A percentile compares a stretch with the other conserved stretches of the same genome.
These are phyloP conservation scores for Agrotis clavis DNA, from an alignment of 2,888 invertebrate species.

Conservation along the genomic window DNA sequence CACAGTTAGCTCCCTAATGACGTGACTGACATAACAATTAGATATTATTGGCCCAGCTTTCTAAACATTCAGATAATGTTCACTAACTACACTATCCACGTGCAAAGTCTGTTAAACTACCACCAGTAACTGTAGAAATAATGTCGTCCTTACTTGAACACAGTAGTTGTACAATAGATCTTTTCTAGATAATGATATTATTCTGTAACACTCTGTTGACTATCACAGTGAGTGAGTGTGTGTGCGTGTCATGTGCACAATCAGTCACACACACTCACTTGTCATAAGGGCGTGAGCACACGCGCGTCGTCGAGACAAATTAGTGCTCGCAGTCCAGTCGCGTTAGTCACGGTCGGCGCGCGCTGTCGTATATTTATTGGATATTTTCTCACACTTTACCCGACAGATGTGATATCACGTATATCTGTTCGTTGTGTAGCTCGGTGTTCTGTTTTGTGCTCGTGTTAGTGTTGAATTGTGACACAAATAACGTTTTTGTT, in stretches of 20 bases:
- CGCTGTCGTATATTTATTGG: constrained; percentile 58
- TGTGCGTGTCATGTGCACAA: not conserved
- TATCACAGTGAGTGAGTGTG: not conserved
- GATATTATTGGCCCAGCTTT: not conserved
- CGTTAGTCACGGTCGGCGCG: constrained; percentile 47
- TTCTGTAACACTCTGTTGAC: not conserved
- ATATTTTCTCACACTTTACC: constrained; percentile 47
- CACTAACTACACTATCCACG: not conserved
- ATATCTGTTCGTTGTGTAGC: constrained; percentile 30
- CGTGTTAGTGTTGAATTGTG: constrained; percentile 16
- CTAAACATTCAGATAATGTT: constrained; percentile 5
- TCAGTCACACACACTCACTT: not conserved
- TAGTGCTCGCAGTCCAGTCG: constrained; percentile 45
- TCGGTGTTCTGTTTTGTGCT: constrained; percentile 20
- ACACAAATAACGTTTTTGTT: constrained; percentile 19
- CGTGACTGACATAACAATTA: not conserved
- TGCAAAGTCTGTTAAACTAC: too few species aligned
- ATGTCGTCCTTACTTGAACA: not conserved
- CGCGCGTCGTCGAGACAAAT: constrained; percentile 40
- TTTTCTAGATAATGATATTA: constrained; percentile 2
- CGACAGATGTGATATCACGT: constrained; percentile 24
- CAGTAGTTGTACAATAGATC: not conserved
- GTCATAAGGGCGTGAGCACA: constrained; percentile 8
- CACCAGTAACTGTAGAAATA: not conserved
- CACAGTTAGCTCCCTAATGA: not conserved